These are phyloP conservation scores for Puffinus mauretanicus DNA, from an alignment of 2,113 vertebrate genomes.

Conservation along the genomic window DNA sequence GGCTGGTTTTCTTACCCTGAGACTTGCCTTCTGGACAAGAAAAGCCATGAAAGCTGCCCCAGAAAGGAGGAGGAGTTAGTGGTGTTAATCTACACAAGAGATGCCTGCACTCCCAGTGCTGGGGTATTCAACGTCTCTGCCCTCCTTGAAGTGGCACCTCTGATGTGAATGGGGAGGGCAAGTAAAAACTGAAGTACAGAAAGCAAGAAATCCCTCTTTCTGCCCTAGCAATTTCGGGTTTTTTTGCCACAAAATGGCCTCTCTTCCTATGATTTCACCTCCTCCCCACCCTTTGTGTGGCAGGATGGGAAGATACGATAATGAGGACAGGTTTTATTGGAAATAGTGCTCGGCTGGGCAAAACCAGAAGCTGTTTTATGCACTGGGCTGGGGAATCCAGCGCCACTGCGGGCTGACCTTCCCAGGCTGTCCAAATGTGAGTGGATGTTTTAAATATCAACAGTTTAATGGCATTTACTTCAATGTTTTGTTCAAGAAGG, in stretches of 20 bases:
- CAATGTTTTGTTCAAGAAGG: not conserved
- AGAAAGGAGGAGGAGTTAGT: not conserved
- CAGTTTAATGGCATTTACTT: not conserved
- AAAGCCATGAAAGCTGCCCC: not conserved
- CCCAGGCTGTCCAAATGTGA: not conserved
- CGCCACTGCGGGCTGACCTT: not conserved
- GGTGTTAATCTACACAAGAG: not conserved
- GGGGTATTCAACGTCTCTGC: not conserved
- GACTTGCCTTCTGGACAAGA: not conserved
- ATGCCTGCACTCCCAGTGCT: not conserved
- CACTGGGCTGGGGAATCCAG: not conserved
- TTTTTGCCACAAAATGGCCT: not conserved
- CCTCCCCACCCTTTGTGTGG: not conserved
- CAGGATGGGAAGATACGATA: not conserved
- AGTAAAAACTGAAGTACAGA: not conserved
- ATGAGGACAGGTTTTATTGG: not conserved
- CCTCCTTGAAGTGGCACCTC: not conserved
- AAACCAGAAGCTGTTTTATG: not conserved
- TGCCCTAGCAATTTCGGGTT: not conserved
- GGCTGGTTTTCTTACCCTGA: not conserved
- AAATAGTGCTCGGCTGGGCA: not conserved
- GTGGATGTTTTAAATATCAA: not conserved
- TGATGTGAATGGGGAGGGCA: not conserved
- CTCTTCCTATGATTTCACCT: not conserved
- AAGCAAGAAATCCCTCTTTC: not conserved